Evolutionary conservation across 2,797 vertebrate species (phyloP), one percentile per base, ranked within the genome.

Genomic region (Oreonectes daqikongensis): DNA sequence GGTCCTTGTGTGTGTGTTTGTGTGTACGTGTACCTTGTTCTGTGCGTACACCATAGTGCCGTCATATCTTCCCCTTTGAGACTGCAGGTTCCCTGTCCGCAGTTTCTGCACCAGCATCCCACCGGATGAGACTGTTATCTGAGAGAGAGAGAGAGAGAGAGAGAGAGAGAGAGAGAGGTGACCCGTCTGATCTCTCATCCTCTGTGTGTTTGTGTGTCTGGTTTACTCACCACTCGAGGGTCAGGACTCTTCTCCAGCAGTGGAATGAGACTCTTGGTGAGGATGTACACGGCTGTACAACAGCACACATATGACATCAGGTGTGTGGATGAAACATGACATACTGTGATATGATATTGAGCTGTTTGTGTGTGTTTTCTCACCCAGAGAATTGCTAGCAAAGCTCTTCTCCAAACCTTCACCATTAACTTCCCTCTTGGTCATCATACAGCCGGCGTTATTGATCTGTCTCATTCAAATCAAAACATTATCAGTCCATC

Each of bases 91-190:
- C 69, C 93, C 93, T 32, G 88, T 90, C 78, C 93, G 78, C 60
- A 94, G 90, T 83, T 93, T 94, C 88, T 94, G 93, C 74, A 94
- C 92, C 79, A 94, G 55, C 93, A 94, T 94, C 1, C 92, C 93
- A 2, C 92, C 93, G 17, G 93, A 93, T 4, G 93, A 89, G 69
- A 94, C 90, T 0, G 89, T 90, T 77, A 94, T 89, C 93, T 94
- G 82, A 65, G 10, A 59, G 6, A 65, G 2, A 15, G 17, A 53
- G 0, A 76, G 22, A 22, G 65, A 60, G 38, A 26, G 28, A 61
- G 22, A 18, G 24, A 52, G 65, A 2, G 12, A 14, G 32, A 15
- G 55, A 59, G 2, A 42, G 26, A 9, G 32, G 8, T 55, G 48
- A n/a, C n/a, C 63, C 0, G 15, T 46, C 50, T 46, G 59, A 64